Evolutionary conservation across 2,797 vertebrate species (phyloP), one percentile per base, ranked within the genome.

Genomic region (Macrochelys suwanniensis): DNA sequence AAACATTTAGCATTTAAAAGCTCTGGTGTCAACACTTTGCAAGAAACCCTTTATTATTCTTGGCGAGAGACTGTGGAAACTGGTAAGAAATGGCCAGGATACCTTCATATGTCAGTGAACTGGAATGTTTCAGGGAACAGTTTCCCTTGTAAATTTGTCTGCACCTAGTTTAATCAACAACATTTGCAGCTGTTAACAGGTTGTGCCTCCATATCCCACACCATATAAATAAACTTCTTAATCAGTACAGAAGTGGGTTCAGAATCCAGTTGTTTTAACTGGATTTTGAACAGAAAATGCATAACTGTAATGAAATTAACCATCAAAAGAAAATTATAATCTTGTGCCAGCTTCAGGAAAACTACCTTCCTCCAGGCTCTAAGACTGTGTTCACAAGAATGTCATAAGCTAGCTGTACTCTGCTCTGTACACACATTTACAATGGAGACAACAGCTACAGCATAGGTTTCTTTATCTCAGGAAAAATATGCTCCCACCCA

Each of bases 171-270:
- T 97, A 97, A 98, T 97, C 95, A 97, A 96, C 90, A 79, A 94
- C 96, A 97, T 97, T 97, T 97, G 96, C 77, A 97, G 95, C 95
- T 97, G 88, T 97, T 97, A 98, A 95, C 89, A 97, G 90, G 91
- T 76, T 97, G 78, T 91, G 84, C 80, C 96, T 97, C 93, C 92
- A 82, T 94, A 95, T 85, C 68, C 74, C 93, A n/a, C 5, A 82
- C 4, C 4, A 92, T 89, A 93, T 84, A 97, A 97, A 96, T 91
- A 97, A 88, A 96, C 80, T 94, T 95, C 91, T 95, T 95, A 97
- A 97, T 96, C 81, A 83, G 89, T 96, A 97, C 54, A 94, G 85
- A 97, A 97, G 74, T 42, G 89, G 68, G 12, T 85, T 96, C 78
- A 89, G 61, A 95, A 68, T 88, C 50, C 82, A 95, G 65, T 79